These are phyloP conservation scores for Sebastes minor DNA, from an alignment of 2,797 vertebrate genomes.

Conservation along the genomic window DNA sequence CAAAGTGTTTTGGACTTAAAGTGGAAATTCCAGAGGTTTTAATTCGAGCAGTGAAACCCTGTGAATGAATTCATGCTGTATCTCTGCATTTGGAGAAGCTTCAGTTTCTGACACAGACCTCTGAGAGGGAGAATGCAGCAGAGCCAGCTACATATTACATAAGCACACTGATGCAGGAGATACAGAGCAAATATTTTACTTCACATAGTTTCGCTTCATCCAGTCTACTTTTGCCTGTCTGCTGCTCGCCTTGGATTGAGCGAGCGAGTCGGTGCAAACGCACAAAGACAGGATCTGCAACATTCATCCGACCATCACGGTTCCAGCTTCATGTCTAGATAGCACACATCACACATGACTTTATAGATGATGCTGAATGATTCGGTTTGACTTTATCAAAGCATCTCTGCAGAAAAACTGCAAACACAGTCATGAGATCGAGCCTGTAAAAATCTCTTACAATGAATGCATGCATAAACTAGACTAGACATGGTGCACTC, in stretches of 20 bases:
- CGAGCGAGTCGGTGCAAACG: background rate
- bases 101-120: conserved; percentile 17
- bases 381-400: background rate
- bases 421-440: conserved; percentile 15
- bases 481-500: too few relatives aligned
- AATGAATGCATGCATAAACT: background rate
- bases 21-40: conserved; percentile 15
- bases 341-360: background rate
- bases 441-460: background rate
- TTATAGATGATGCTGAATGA: background rate
- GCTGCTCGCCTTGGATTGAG: background rate
- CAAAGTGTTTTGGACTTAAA: background rate
- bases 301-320: conserved; percentile 15
- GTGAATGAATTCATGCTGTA: conserved; percentile 26
- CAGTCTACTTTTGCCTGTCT: conserved; percentile 28
- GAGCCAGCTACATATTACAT: conserved; percentile 67
- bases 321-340: background rate
- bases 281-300: conserved; percentile 29
- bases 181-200: conserved; percentile 64
- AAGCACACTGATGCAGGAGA: conserved; percentile 63
- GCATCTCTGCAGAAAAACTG: background rate
- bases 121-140: conserved; percentile 56
- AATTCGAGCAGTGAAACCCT: background rate
- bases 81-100: conserved; percentile 33
- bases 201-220: conserved; percentile 48